These are phyloP conservation scores for Drosophila nigricruria DNA, from an alignment of 2,888 invertebrate genomes.

Conservation along the genomic window DNA sequence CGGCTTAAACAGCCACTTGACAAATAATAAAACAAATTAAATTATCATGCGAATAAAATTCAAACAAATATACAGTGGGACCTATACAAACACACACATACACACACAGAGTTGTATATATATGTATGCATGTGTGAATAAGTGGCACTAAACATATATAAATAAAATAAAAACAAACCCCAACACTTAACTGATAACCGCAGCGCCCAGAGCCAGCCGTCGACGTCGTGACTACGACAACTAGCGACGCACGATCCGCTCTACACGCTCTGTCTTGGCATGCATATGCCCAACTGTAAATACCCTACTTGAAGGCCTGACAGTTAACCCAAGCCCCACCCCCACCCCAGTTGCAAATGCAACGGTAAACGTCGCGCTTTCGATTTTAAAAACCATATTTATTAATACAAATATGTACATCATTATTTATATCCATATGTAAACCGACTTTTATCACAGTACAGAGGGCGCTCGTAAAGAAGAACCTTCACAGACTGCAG, in stretches of 20 bases:
- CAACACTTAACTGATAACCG: constrained; percentile 68
- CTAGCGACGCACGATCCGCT: constrained; percentile 22
- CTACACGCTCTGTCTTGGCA: constrained; percentile 8
- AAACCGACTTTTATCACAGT: not conserved
- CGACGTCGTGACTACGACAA: constrained; percentile 64
- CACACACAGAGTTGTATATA: constrained; percentile 6
- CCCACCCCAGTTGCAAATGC: not conserved
- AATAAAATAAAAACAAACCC: constrained; percentile 70
- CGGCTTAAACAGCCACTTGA: constrained; percentile 27
- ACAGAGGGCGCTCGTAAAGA: not conserved
- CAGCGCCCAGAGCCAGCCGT: constrained; percentile 61
- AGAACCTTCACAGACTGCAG: not conserved
- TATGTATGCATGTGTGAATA: constrained; percentile 62
- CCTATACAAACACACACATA: constrained; percentile 7
- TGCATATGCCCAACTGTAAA: constrained; percentile 21
- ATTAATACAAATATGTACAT: constrained; percentile 1
- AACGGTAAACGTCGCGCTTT: constrained; percentile 1
- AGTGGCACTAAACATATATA: constrained; percentile 68
- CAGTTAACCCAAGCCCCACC: not conserved
- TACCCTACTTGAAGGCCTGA: constrained; percentile 1
- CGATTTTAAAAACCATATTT: constrained; percentile 8
- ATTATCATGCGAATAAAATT: constrained; percentile 66
- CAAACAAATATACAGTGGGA: constrained; percentile 48
- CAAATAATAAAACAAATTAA: constrained; percentile 61
- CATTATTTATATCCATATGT: not conserved